phyloP scores from a whole-genome alignment of 2,888 invertebrate genomes.

The Aphrophora alni region DNA sequence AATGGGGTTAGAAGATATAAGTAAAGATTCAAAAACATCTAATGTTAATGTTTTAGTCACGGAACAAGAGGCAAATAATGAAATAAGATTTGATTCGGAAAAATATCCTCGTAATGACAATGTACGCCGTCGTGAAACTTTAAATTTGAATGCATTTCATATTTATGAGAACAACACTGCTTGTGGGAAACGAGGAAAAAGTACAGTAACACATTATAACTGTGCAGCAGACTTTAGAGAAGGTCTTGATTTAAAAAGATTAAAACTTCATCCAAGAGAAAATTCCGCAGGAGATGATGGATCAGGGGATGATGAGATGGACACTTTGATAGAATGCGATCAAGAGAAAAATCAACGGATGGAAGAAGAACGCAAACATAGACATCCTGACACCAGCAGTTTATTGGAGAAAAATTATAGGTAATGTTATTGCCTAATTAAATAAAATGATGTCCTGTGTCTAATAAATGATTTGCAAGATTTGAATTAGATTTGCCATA shows the following conservation, averaged over 20 bases:
- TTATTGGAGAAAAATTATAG: slow-evolving; percentile 33
- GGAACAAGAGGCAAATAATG: slow-evolving; percentile 53
- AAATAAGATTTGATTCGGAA: slow-evolving; percentile 60
- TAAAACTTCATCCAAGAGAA: slow-evolving; percentile 46
- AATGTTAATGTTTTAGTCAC: slow-evolving; percentile 64
- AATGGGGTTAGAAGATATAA: slow-evolving; percentile 59
- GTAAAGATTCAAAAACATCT: slow-evolving; percentile 65
- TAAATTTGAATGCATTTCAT: slow-evolving; percentile 58
- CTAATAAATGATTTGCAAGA: too few relatives aligned
- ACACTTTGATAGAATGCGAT: slow-evolving; percentile 36
- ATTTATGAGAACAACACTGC: slow-evolving; percentile 58
- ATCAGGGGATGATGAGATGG: slow-evolving; percentile 35
- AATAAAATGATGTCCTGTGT: too few relatives aligned
- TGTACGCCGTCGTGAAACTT: slow-evolving; percentile 57
- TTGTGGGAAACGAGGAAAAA: slow-evolving; percentile 44
- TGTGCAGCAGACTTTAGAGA: slow-evolving; percentile 47
- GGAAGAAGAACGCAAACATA: slow-evolving; percentile 51
- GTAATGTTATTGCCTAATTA: background rate
- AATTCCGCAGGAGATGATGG: slow-evolving; percentile 17
- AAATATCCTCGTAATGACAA: slow-evolving; percentile 63
- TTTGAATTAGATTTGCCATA: too few relatives aligned
- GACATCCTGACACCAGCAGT: slow-evolving; percentile 24
- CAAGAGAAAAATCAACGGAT: slow-evolving; percentile 40
- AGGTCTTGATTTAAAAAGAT: slow-evolving; percentile 49
- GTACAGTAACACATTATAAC: slow-evolving; percentile 39